Evolutionary conservation across 2,888 invertebrate genomes (phyloP).

Genomic region (Cataglyphis altisquamis): DNA sequence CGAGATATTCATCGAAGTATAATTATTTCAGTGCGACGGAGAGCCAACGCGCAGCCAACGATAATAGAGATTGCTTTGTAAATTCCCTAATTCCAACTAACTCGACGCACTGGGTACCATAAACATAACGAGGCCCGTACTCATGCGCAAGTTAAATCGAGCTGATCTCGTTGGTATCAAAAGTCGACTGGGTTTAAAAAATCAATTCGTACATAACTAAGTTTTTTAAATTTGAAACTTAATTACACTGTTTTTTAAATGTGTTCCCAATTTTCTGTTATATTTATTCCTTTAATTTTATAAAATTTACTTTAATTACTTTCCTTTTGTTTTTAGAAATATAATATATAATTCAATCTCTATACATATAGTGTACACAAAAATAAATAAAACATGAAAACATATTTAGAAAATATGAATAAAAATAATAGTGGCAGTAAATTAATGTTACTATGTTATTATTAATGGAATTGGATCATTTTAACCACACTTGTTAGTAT

Average conservation of each 20-base stretch:
- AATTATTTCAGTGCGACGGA: slow-evolving; percentile 58
- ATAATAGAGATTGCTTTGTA: slow-evolving; percentile 58
- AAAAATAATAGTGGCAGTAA: background rate
- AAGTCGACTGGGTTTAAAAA: slow-evolving; percentile 25
- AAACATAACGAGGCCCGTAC: slow-evolving; percentile 64
- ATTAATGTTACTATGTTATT: background rate
- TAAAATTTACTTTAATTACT: background rate
- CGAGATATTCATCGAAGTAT: slow-evolving; percentile 66
- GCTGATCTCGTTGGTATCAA: slow-evolving; percentile 46
- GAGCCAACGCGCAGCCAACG: slow-evolving; percentile 30
- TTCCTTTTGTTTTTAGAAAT: background rate
- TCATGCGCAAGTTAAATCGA: slow-evolving; percentile 67
- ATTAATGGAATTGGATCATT: background rate
- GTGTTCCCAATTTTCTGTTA: background rate
- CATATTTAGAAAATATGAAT: background rate
- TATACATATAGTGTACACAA: background rate
- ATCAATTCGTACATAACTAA: background rate
- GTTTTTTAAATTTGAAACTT: background rate
- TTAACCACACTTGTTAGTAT: background rate
- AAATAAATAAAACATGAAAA: slow-evolving; percentile 5
- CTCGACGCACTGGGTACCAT: slow-evolving; percentile 27
- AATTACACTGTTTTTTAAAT: background rate
- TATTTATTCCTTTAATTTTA: background rate
- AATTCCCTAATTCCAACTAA: slow-evolving; percentile 60
- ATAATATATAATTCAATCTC: background rate